Conservation (phyloP, 1,140 invertebrate species). For the Drosophila varians region DNA sequence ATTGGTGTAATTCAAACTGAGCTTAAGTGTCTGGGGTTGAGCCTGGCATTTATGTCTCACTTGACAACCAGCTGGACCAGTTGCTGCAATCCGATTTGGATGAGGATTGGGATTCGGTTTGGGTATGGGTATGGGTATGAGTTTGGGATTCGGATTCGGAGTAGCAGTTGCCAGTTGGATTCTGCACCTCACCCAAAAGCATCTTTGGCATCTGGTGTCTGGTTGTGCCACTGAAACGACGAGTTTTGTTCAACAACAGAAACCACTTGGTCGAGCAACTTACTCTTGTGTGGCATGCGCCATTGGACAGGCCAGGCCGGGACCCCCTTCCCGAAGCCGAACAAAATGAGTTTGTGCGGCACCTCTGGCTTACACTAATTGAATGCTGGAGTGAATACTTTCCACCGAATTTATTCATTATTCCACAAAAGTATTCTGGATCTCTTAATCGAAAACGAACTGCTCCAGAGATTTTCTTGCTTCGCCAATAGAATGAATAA, state of each 20-base stretch:
- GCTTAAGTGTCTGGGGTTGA: neutral
- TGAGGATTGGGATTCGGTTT: conserved; percentile 4
- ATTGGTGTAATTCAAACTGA: neutral
- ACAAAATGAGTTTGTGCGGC: conserved; percentile 30
- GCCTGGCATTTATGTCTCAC: conserved; percentile 37
- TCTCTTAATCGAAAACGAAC: too few relatives aligned
- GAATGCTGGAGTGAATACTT: neutral
- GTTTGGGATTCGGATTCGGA: conserved; percentile 8
- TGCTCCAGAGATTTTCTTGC: too few relatives aligned
- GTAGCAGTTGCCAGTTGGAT: conserved; percentile 13
- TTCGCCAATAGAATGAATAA: conserved; percentile 2
- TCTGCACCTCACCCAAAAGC: conserved; percentile 38
- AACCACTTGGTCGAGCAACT: conserved; percentile 10
- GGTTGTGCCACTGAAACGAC: conserved; percentile 26
- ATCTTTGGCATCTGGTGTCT: conserved; percentile 39
- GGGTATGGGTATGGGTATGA: too few relatives aligned
- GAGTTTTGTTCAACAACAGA: conserved; percentile 21
- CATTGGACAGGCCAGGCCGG: too few relatives aligned
- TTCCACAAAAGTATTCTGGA: neutral
- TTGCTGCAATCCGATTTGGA: conserved; percentile 6
- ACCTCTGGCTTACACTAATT: conserved; percentile 1
- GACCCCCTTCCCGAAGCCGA: too few relatives aligned
- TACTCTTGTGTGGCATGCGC: conserved; percentile 40
- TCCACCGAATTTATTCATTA: neutral
- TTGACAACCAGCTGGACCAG: conserved; percentile 46